Conservation (phyloP, 1,140 invertebrate genomes). For the Musca vetustissima region DNA sequence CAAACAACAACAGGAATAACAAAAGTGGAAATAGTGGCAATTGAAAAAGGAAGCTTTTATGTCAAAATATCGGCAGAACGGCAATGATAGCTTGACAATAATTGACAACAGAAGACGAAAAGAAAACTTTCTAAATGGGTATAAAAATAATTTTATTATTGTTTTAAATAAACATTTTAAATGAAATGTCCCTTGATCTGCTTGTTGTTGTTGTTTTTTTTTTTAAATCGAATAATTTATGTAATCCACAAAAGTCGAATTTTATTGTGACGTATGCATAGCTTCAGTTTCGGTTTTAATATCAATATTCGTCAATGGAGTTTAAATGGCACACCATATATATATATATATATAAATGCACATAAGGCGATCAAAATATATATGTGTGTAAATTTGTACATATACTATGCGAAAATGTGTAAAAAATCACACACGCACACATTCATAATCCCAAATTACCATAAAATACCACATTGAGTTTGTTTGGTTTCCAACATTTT, state of each 20-base stretch:
- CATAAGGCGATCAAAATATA: too few species aligned
- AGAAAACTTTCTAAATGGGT: too few species aligned
- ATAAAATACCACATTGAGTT: neutral
- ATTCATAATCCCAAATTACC: neutral
- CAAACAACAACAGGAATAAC: neutral
- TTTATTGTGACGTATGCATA: neutral
- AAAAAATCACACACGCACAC: neutral
- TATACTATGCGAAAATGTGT: too few species aligned
- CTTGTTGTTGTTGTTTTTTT: neutral
- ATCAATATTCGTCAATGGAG: conserved; percentile 17
- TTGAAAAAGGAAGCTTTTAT: too few species aligned
- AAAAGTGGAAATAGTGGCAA: too few species aligned
- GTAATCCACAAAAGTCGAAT: neutral
- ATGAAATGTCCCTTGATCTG: too few species aligned
- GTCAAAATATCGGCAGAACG: neutral
- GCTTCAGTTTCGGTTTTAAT: conserved; percentile 5
- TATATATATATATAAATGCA: too few species aligned
- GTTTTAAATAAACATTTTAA: too few species aligned
- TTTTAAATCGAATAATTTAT: conserved; percentile 6
- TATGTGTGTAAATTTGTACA: too few species aligned
- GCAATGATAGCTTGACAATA: neutral
- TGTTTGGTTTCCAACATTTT: too few species aligned
- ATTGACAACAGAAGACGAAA: too few species aligned
- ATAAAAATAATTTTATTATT: too few species aligned
- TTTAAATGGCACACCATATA: neutral